Percentiles rank a stretch among this genome's conserved stretches.
These are phyloP conservation scores for Proterorhinus semilunaris DNA, from an alignment of 2,113 vertebrate species.

Conservation along the genomic window DNA sequence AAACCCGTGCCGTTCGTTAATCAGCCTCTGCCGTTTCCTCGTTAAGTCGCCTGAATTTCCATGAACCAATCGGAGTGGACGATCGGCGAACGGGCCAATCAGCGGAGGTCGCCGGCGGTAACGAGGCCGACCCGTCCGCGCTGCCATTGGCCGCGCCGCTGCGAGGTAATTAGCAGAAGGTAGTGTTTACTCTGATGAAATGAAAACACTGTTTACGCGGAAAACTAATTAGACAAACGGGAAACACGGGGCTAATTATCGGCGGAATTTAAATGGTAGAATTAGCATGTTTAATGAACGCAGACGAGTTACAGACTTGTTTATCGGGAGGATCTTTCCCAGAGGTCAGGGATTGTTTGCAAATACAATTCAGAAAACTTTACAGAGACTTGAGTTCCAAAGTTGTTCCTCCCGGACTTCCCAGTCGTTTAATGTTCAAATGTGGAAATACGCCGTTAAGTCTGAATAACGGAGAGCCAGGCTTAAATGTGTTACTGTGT, in stretches of 20 bases:
- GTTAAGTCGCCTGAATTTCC: neutral
- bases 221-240: neutral
- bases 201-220: slow-evolving; percentile 3
- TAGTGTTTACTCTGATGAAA: slow-evolving; percentile 3
- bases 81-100: neutral
- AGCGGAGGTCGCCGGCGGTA: neutral
- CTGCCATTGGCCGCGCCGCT: neutral
- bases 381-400: no score
- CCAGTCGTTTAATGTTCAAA: no score
- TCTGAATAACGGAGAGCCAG: no score
- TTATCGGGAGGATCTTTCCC: neutral
- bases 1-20: neutral
- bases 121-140: neutral
- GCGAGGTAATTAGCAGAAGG: neutral
- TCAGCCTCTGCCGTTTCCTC: neutral
- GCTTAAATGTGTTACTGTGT: no score
- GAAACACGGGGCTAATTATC: neutral
- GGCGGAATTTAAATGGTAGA: neutral
- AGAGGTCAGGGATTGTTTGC: no score
- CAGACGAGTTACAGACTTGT: neutral
- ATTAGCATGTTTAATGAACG: neutral
- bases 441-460: no score
- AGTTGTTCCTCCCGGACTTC: no score
- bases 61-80: neutral
- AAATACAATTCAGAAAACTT: no score